Conservation (phyloP, 2,888 invertebrate genomes). For the Dusona sp. region DNA sequence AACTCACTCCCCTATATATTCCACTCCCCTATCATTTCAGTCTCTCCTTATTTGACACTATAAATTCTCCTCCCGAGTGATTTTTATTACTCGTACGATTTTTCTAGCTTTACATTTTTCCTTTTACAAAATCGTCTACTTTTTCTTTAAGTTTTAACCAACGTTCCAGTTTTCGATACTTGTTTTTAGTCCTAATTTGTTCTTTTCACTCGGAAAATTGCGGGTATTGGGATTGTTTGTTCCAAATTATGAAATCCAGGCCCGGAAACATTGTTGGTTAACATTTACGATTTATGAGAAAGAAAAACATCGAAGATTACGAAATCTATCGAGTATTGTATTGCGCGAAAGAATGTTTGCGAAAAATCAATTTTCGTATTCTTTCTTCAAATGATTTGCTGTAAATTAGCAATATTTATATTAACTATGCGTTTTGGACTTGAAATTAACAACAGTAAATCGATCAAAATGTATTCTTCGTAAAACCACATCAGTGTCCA, state of each 20-base stretch:
- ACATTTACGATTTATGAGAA: no score
- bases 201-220: no score
- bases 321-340: no score
- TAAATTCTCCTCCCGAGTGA: not conserved
- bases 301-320: no score
- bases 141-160: not conserved
- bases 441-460: not conserved
- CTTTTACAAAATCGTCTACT: not conserved
- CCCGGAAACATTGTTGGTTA: not conserved
- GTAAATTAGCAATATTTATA: not conserved
- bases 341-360: not conserved
- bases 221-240: not conserved
- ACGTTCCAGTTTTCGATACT: not conserved
- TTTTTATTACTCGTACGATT: not conserved
- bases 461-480: not conserved
- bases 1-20: not conserved
- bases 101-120: not conserved
- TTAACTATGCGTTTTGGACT: not conserved
- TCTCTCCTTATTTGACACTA: not conserved
- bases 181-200: no score
- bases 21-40: not conserved
- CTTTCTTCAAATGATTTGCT: not conserved
- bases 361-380: not conserved
- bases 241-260: not conserved
- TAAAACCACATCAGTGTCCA: not conserved